Evolutionary conservation across 2,797 vertebrate genomes (phyloP).

Genomic region (Microchirus variegatus): DNA sequence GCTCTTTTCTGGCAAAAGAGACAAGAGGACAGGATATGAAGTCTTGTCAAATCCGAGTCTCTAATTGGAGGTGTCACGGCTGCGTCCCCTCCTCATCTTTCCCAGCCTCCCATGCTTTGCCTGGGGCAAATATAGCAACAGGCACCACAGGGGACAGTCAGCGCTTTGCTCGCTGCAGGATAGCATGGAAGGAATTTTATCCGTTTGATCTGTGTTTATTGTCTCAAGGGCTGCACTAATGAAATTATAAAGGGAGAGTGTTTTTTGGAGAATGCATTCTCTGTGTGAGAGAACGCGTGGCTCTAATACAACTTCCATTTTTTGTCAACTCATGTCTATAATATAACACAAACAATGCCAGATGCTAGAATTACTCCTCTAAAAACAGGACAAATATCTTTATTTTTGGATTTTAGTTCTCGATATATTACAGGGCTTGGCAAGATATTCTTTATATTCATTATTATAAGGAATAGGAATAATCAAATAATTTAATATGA

Average conservation of each 20-base stretch:
- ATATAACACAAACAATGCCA: too few species aligned
- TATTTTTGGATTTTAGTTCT: too few species aligned
- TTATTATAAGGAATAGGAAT: too few species aligned
- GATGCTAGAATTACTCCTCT: too few species aligned
- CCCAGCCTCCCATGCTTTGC: constrained; percentile 58
- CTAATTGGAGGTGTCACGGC: constrained; percentile 67
- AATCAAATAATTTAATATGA: too few species aligned
- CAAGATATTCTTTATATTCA: too few species aligned
- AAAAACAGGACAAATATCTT: too few species aligned
- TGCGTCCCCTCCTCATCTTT: constrained; percentile 54
- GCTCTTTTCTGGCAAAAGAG: background rate
- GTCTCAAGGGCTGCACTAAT: constrained; percentile 30
- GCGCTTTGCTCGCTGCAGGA: constrained; percentile 18
- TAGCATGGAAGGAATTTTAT: constrained; percentile 52
- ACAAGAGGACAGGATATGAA: constrained; percentile 16
- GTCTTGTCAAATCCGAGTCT: constrained; percentile 25
- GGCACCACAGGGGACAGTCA: constrained; percentile 56
- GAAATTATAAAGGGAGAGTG: constrained; percentile 29
- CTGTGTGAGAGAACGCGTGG: constrained; percentile 5
- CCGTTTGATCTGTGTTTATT: constrained; percentile 51
- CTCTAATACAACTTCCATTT: too few species aligned
- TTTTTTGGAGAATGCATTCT: constrained; percentile 14
- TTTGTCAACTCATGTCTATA: too few species aligned
- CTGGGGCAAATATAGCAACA: constrained; percentile 68
- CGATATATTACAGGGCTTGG: too few species aligned